Evolutionary conservation across 1,140 invertebrate species (phyloP).

Genomic region (Calosoma granatense): DNA sequence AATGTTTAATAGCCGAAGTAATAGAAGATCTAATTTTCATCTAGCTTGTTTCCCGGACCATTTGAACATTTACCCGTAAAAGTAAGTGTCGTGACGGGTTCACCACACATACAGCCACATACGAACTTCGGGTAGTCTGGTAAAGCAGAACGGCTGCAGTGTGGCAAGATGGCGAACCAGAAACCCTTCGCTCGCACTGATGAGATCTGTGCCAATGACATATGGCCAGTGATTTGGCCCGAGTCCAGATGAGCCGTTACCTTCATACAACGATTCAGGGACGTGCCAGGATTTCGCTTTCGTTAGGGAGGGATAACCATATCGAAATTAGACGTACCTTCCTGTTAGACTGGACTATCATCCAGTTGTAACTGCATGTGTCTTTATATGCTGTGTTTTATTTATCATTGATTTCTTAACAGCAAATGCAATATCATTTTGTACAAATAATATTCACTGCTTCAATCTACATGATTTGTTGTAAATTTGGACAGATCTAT

Average conservation of each 20-base stretch:
- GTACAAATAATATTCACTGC: too few species aligned
- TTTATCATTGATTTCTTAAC: too few species aligned
- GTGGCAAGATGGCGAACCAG: background rate
- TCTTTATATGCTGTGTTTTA: too few species aligned
- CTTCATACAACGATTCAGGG: background rate
- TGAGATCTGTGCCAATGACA: constrained; percentile 1
- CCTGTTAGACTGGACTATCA: too few species aligned
- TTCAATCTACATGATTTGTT: too few species aligned
- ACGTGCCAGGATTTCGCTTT: background rate
- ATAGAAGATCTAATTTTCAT: background rate
- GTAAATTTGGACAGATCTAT: too few species aligned
- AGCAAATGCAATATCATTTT: too few species aligned
- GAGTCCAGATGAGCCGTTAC: background rate
- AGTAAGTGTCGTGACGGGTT: background rate
- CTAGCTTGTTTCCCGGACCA: background rate
- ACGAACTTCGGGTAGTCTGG: too few species aligned
- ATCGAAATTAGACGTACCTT: too few species aligned
- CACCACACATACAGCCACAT: too few species aligned
- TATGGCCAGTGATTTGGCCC: constrained; percentile 2
- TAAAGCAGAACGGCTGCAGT: background rate
- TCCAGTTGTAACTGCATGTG: too few species aligned
- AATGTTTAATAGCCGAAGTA: background rate
- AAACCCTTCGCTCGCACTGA: background rate
- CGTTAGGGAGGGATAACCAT: too few species aligned
- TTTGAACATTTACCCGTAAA: background rate